Evolutionary conservation across 1,140 invertebrate species (phyloP).

Genomic region (Drosophila aff.): DNA sequence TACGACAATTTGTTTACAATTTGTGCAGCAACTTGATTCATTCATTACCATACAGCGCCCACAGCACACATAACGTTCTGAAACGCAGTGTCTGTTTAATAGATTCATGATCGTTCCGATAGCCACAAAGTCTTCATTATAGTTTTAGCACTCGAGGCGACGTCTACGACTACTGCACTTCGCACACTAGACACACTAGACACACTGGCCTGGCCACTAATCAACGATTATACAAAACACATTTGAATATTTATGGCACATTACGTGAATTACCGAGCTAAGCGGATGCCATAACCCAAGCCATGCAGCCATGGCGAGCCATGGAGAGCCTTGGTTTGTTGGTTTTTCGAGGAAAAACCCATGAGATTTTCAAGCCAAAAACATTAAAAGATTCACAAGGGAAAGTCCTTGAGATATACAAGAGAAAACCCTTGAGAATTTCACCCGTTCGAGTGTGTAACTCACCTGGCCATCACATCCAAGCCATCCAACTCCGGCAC

Average conservation of each 20-base stretch:
- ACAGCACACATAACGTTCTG: background rate
- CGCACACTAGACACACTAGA: background rate
- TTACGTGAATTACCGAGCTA: constrained; percentile 36
- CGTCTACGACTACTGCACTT: constrained; percentile 27
- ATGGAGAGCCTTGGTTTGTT: constrained; percentile 25
- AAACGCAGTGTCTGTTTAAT: constrained; percentile 13
- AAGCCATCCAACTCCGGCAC: constrained; percentile 89
- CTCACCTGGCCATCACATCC: constrained; percentile 89
- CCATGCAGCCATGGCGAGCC: constrained; percentile 1
- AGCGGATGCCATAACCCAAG: constrained; percentile 32
- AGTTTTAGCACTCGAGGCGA: constrained; percentile 41
- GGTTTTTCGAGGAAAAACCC: constrained; percentile 12
- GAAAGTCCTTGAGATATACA: constrained; percentile 34
- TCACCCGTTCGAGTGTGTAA: background rate
- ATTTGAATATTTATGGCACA: constrained; percentile 55
- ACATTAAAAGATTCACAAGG: constrained; percentile 10
- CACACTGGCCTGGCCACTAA: constrained; percentile 16
- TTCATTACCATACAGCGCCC: constrained; percentile 26
- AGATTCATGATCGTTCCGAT: constrained; percentile 35
- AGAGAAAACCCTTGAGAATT: constrained; percentile 1
- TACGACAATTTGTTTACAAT: constrained; percentile 1
- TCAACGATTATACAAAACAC: constrained; percentile 27
- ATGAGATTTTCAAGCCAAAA: constrained; percentile 8
- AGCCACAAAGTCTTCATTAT: constrained; percentile 42
- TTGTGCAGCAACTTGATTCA: constrained; percentile 4